Base-by-base conservation (phyloP, 2,113 vertebrate genomes). In the Fukomys damarensis region DNA sequence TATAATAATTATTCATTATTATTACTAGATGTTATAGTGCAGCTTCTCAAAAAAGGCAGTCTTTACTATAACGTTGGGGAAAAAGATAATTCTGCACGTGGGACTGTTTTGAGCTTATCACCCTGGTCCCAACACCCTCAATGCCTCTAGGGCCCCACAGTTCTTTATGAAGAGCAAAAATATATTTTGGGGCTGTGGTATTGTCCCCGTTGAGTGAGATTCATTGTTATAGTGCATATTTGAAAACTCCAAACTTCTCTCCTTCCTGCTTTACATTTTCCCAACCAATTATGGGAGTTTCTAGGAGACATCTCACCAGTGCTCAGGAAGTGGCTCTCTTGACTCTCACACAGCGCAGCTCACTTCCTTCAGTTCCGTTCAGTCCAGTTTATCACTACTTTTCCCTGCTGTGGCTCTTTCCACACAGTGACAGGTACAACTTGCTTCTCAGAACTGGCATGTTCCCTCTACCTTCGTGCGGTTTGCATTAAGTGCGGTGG, bases 121-220 rank as follows among this genome's bases (percentile, higher is more conserved):
- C 19, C 22, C 19, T 84, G 49, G 14, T 90, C 24, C 63, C 32
- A 63, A 68, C 43, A 92, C 43, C 56, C 22, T 63, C 19, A 89
- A 61, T 76, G 49, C 22, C 61, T 52, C 0, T 56, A 68, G 24
- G 22, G 32, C 2, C 22, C 63, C 22, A 35, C 43, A 26, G 14
- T 61, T 30, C 66, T 32, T 22, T 46, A 22, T n/a, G 65, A 46
- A 46, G 54, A 95, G 59, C 59, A 93, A 96, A 95, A 76, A 68
- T 38, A 83, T 19, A 9, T 72, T 76, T 82, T 87, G 92, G 38
- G 38, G 12, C 0, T 32, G 38, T 70, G n/a, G 13, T 49, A 81
- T 90, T 85, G 14, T 68, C 63, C 14, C 30, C 16, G 20, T 6
- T 74, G 66, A 83, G 35, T 68, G 17, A 87, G 30, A 95, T 52